phyloP scores from a whole-genome alignment of 2,888 invertebrate genomes.

The Troides oblongomaculatus region DNA sequence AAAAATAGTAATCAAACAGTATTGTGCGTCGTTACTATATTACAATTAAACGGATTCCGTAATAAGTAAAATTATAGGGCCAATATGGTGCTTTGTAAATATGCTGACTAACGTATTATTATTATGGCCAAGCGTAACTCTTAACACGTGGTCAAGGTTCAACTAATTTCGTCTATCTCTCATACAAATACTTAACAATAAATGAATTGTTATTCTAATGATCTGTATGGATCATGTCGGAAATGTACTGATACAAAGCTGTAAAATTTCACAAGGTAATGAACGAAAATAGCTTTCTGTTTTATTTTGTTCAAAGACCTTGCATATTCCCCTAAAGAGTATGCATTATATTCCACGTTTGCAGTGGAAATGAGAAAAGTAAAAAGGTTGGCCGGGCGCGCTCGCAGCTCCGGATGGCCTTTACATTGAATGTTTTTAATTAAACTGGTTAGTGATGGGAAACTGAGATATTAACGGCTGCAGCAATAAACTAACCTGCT shows the following conservation, averaged over 20 bases:
- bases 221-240: background rate
- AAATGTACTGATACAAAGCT: background rate
- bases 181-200: no score
- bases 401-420: constrained; percentile 37
- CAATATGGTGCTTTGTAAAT: no score
- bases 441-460: constrained; percentile 45
- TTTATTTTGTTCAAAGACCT: background rate
- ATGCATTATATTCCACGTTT: constrained; percentile 31
- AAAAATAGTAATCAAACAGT: no score
- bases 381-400: constrained; percentile 37
- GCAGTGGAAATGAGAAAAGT: constrained; percentile 30
- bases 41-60: no score
- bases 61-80: no score
- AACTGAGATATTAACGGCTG: constrained; percentile 16
- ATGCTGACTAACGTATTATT: no score
- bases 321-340: background rate
- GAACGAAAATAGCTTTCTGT: background rate
- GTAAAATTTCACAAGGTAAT: background rate
- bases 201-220: no score
- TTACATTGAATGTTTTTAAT: constrained; percentile 51
- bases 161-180: no score
- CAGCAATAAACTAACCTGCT: background rate
- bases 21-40: no score
- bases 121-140: no score
- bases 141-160: no score